Evolutionary conservation across 2,888 invertebrate species (phyloP).

Genomic region (Phyllotreta striolata): DNA sequence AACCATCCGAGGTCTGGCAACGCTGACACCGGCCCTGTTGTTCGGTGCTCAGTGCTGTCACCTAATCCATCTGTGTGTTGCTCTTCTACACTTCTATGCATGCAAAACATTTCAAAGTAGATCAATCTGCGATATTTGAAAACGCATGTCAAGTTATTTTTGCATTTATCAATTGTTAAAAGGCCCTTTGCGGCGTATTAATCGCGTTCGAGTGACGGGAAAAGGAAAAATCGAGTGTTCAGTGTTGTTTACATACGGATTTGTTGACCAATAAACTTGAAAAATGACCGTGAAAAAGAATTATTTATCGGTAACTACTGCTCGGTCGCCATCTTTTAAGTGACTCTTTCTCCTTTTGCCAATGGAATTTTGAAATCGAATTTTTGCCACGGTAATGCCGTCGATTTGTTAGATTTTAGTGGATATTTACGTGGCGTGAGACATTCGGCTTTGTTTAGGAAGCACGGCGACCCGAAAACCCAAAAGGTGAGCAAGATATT

Average conservation of each 20-base stretch:
- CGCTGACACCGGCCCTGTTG: conserved; percentile 55
- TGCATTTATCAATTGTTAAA: conserved; percentile 40
- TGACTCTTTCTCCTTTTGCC: conserved; percentile 60
- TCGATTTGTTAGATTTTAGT: conserved; percentile 49
- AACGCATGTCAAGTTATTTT: conserved; percentile 56
- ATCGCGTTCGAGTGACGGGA: conserved; percentile 37
- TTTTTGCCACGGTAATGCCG: conserved; percentile 50
- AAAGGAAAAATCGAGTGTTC: conserved; percentile 43
- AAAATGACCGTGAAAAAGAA: conserved; percentile 63
- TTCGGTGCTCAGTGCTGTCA: conserved; percentile 55
- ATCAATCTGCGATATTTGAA: conserved; percentile 60
- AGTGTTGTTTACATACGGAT: conserved; percentile 54
- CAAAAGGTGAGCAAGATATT: conserved; percentile 39
- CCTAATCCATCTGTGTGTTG: conserved; percentile 59
- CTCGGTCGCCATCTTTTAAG: conserved; percentile 69
- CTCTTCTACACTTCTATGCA: conserved; percentile 56
- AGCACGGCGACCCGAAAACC: conserved; percentile 37
- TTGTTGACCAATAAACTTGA: conserved; percentile 58
- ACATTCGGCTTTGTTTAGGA: conserved; percentile 31
- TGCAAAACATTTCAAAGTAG: conserved; percentile 62
- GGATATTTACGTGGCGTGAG: conserved; percentile 42
- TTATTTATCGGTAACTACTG: conserved; percentile 63
- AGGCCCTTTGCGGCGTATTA: conserved; percentile 33
- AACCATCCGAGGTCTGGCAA: conserved; percentile 11
- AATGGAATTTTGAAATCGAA: conserved; percentile 52